phyloP scores from a whole-genome alignment of 1,140 invertebrate species.

The Pygmarrhopalites habei region DNA sequence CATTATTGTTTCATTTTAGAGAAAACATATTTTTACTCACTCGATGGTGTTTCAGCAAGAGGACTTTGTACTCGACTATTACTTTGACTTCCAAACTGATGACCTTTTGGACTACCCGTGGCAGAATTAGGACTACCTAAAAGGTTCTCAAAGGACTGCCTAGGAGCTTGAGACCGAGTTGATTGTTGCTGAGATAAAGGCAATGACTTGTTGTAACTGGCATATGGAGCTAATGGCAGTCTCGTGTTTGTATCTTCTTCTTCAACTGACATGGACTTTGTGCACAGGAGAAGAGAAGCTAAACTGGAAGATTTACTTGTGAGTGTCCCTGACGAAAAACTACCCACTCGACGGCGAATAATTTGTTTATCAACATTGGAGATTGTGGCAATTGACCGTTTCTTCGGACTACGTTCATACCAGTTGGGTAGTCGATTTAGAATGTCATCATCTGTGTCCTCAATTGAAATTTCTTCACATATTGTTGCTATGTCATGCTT shows the following conservation, averaged over 20 bases:
- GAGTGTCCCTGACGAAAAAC: conserved; percentile 26
- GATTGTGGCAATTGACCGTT: conserved; percentile 23
- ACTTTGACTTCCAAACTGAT: neutral
- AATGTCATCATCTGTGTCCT: conserved; percentile 15
- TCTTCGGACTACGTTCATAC: conserved; percentile 35
- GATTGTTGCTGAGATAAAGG: neutral
- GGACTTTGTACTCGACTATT: neutral
- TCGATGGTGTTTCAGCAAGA: neutral
- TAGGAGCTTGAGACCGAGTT: neutral
- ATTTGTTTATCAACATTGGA: conserved; percentile 2
- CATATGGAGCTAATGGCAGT: neutral
- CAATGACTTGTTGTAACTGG: neutral
- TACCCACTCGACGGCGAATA: conserved; percentile 12
- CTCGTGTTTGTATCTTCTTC: conserved; percentile 17
- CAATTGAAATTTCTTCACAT: conserved; percentile 2
- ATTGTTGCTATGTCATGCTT: conserved; percentile 36
- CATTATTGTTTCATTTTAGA: too few species aligned
- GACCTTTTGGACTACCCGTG: too few species aligned
- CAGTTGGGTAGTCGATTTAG: conserved; percentile 29
- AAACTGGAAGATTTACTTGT: conserved; percentile 31
- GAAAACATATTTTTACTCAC: too few species aligned
- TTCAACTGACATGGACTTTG: conserved; percentile 30
- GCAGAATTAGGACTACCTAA: neutral
- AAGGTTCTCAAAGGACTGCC: conserved; percentile 1
- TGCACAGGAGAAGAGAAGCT: conserved; percentile 31